Conservation (phyloP, 2,797 vertebrate species). For the Pachyuromys duprasi region DNA sequence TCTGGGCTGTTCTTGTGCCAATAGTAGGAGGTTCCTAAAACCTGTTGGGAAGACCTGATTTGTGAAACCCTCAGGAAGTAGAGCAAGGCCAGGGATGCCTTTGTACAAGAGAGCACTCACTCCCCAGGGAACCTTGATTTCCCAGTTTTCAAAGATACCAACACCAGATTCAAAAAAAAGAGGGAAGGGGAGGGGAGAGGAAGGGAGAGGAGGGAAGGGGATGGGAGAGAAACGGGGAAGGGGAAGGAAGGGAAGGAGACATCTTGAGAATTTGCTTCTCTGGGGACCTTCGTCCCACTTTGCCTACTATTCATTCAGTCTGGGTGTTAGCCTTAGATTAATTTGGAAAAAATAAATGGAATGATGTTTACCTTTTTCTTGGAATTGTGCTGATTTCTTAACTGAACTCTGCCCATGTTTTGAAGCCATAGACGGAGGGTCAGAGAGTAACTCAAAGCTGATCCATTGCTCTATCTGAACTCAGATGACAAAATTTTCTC, state of each 20-base stretch:
- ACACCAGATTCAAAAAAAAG: not conserved
- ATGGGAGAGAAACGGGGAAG: not conserved
- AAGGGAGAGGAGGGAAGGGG: not conserved
- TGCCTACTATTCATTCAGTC: not conserved
- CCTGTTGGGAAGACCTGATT: not conserved
- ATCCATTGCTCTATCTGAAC: conserved; percentile 45
- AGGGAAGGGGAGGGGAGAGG: not conserved
- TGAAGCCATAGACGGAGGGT: conserved; percentile 63
- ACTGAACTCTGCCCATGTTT: conserved; percentile 76
- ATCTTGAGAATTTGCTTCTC: conserved; percentile 47
- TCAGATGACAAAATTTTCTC: conserved; percentile 59
- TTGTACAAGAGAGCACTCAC: not conserved
- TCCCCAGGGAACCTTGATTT: not conserved
- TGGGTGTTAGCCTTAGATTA: conserved; percentile 69
- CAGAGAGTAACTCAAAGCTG: conserved; percentile 72
- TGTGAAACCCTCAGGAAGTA: conserved; percentile 23
- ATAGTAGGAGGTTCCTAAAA: not conserved
- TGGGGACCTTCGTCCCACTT: not conserved
- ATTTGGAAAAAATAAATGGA: conserved; percentile 77
- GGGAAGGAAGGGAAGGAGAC: not conserved
- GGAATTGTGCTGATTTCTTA: conserved; percentile 78
- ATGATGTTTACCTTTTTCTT: conserved; percentile 75
- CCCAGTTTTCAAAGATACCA: not conserved
- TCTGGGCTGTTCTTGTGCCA: conserved; percentile 6
- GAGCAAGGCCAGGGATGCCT: not conserved